Conservation (phyloP, 2,113 vertebrate genomes). For the Limnothrissa miodon region DNA sequence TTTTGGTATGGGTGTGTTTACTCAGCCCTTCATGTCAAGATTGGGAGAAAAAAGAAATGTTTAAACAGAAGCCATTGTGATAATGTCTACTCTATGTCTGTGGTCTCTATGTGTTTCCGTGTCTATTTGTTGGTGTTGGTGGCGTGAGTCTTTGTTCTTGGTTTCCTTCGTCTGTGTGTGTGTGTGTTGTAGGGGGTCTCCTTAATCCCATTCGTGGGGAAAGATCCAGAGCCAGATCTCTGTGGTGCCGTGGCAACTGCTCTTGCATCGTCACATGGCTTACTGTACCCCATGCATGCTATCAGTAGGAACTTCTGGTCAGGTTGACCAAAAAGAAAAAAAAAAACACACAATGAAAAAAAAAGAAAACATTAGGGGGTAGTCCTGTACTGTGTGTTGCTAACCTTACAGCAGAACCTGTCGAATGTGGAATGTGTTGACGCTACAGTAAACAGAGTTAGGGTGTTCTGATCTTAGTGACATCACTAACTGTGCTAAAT, state of each 20-base stretch:
- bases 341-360: constrained; percentile 18
- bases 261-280: constrained; percentile 5
- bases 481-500: background rate
- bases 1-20: constrained; percentile 51
- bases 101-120: constrained; percentile 52
- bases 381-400: constrained; percentile 51
- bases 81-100: constrained; percentile 53
- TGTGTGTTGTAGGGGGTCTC: constrained; percentile 56
- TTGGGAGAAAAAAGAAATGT: constrained; percentile 38
- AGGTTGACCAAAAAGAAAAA: constrained; percentile 58
- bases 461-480: constrained; percentile 2
- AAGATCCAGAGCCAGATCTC: constrained; percentile 40
- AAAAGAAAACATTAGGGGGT: constrained; percentile 32
- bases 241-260: constrained; percentile 31
- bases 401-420: constrained; percentile 65
- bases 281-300: constrained; percentile 39
- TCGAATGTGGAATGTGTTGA: constrained; percentile 31
- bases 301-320: constrained; percentile 40
- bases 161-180: constrained; percentile 57
- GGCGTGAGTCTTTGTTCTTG: constrained; percentile 53
- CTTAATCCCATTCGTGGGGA: constrained; percentile 53
- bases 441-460: background rate
- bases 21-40: constrained; percentile 23
- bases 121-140: constrained; percentile 56
- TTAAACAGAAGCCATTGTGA: constrained; percentile 60